Conservation (phyloP, 2,888 invertebrate genomes). For the Rhingia campestris region DNA sequence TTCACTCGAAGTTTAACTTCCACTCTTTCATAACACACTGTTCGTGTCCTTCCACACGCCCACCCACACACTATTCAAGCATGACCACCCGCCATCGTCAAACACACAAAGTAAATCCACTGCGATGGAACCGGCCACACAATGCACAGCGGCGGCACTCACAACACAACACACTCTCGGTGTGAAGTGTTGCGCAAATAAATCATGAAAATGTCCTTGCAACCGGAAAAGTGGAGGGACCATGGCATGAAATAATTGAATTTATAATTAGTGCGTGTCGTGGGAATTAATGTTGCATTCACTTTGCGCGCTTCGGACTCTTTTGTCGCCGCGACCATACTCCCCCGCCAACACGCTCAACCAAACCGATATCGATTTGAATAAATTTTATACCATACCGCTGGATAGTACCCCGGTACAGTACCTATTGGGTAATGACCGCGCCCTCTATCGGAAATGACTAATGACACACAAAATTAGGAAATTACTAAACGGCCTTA, state of each 20-base stretch:
- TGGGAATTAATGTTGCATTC: slow-evolving; percentile 54
- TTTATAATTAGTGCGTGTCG: slow-evolving; percentile 70
- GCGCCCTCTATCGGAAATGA: slow-evolving; percentile 53
- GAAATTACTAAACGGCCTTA: slow-evolving; percentile 45
- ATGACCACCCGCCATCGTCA: slow-evolving; percentile 13
- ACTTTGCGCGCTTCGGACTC: slow-evolving; percentile 6
- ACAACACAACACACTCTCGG: slow-evolving; percentile 20
- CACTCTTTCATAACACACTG: slow-evolving; percentile 8
- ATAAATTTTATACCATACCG: slow-evolving; percentile 33
- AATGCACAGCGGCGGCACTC: slow-evolving; percentile 8
- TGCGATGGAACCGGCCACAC: slow-evolving; percentile 8
- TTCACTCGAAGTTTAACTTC: background rate
- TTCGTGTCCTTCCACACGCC: background rate
- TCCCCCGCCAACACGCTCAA: background rate
- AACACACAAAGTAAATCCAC: slow-evolving; percentile 26
- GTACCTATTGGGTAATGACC: background rate
- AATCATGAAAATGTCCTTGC: slow-evolving; percentile 67
- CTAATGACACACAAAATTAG: slow-evolving; percentile 61
- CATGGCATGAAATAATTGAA: slow-evolving; percentile 69
- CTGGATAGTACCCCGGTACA: background rate
- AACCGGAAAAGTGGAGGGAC: slow-evolving; percentile 48
- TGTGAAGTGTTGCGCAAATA: slow-evolving; percentile 63
- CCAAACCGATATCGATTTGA: slow-evolving; percentile 44
- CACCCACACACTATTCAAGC: background rate
- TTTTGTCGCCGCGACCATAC: background rate